phyloP scores from a whole-genome alignment of 1,140 invertebrate genomes.

The Heliconius congener region DNA sequence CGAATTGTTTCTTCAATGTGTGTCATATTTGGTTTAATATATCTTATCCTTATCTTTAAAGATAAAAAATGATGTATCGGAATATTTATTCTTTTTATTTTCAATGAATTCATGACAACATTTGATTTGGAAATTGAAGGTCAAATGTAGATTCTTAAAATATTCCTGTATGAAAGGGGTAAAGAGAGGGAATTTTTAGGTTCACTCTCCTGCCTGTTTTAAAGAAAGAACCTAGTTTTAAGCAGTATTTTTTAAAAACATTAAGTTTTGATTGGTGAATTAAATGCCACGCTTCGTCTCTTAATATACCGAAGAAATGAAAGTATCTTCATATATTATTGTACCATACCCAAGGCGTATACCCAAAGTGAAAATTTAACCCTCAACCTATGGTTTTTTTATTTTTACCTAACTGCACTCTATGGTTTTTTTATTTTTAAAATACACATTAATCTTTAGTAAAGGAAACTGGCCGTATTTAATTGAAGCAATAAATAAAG shows the following conservation, averaged over 20 bases:
- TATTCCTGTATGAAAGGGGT: neutral
- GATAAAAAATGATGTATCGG: slow-evolving; percentile 33
- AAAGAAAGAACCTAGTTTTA: no score
- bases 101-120: neutral
- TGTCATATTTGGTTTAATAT: slow-evolving; percentile 27
- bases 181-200: no score
- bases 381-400: neutral
- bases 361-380: no score
- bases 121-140: slow-evolving; percentile 8
- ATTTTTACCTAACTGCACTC: neutral
- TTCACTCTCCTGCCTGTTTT: no score
- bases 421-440: neutral
- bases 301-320: no score
- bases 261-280: no score
- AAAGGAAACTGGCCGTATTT: neutral
- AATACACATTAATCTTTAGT: neutral
- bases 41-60: slow-evolving; percentile 38
- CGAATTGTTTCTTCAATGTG: slow-evolving; percentile 26
- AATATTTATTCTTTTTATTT: neutral
- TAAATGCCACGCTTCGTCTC: no score
- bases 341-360: no score
- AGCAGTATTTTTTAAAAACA: no score
- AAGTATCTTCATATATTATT: no score
- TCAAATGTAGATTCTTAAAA: neutral
- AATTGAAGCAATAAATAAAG: neutral